Evolutionary conservation across 1,140 invertebrate genomes (phyloP).

Genomic region (Micrasema minimum): DNA sequence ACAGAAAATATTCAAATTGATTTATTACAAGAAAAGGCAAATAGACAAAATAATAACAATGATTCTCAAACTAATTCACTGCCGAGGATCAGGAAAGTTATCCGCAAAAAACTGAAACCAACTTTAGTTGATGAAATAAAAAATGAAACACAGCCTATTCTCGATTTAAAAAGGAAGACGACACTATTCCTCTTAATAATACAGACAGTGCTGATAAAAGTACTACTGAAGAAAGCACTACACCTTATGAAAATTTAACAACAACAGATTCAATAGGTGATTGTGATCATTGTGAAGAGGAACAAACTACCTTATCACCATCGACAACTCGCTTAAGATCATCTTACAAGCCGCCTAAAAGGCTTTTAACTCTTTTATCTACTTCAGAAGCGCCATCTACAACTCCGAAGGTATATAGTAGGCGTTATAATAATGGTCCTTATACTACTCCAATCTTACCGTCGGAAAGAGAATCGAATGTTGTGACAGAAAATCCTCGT

Average conservation of each 20-base stretch:
- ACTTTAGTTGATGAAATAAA: conserved; percentile 47
- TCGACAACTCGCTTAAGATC: conserved; percentile 50
- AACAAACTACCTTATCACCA: conserved; percentile 38
- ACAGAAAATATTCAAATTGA: conserved; percentile 44
- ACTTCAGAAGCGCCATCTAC: conserved; percentile 59
- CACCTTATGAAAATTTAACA: conserved; percentile 9
- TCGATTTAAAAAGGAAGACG: conserved; percentile 45
- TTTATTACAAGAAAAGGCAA: conserved; percentile 15
- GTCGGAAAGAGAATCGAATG: conserved; percentile 56
- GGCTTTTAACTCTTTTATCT: conserved; percentile 59
- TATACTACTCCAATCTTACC: conserved; percentile 63
- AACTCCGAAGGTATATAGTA: conserved; percentile 61
- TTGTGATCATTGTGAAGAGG: conserved; percentile 26
- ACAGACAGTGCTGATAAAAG: conserved; percentile 4
- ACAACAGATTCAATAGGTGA: conserved; percentile 18
- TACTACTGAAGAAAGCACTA: conserved; percentile 30
- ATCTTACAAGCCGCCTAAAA: conserved; percentile 62
- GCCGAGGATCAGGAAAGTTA: conserved; percentile 65
- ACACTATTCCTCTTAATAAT: neutral
- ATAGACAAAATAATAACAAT: conserved; percentile 17
- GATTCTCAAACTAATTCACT: conserved; percentile 38
- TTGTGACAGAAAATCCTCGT: conserved; percentile 39
- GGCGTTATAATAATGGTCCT: conserved; percentile 64
- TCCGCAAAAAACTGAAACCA: conserved; percentile 66
- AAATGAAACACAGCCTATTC: conserved; percentile 38